Evolutionary conservation across 2,113 vertebrate genomes (phyloP), one percentile per base, ranked within the genome.

Genomic region (Neotragus moschatus): DNA sequence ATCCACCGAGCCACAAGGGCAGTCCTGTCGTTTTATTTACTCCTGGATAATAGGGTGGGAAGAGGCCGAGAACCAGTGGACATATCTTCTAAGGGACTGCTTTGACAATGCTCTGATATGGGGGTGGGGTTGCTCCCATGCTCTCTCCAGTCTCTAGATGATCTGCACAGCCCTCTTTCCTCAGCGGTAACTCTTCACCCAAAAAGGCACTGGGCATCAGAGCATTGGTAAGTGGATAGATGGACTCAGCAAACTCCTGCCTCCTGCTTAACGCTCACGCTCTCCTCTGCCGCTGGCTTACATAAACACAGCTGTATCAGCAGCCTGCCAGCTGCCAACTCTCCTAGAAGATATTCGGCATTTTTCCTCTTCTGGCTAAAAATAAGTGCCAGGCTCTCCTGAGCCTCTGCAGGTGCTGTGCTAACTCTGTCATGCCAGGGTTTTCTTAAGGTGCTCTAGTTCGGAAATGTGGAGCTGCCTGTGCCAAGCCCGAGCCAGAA

Each of bases 241-340:
- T 84, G 88, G 80, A 36, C 39, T 49, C n/a, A 51, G 84, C 53
- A n/a, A 73, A 81, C 56, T 81, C 73, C 84, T 30, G 73, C 36
- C 55, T 90, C 47, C 82, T 49, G 6, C 14, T 73, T 81, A 84
- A n/a, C 39, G 87, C 63, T 56, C 28, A 3, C 2, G 8, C 60
- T 91, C 75, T 49, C 82, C 79, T 88, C 90, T 56, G 92, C 90
- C 90, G n/a, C 39, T 39, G 6, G 90, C 92, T 98, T 98, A 96
- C 85, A 94, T 97, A 98, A 98, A 96, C 98, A 98, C 97, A 98
- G 97, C 97, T 98, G 98, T 88, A 97, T 98, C 98, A 97, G 97
- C 97, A 96, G 94, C 90, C 96, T 5, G n/a, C 97, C 97, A 98
- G 97, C 92, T 98, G 97, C 97, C 97, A 94, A 51, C 88, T 86